phyloP scores from a whole-genome alignment of 2,888 invertebrate species.

The Acleris literana region DNA sequence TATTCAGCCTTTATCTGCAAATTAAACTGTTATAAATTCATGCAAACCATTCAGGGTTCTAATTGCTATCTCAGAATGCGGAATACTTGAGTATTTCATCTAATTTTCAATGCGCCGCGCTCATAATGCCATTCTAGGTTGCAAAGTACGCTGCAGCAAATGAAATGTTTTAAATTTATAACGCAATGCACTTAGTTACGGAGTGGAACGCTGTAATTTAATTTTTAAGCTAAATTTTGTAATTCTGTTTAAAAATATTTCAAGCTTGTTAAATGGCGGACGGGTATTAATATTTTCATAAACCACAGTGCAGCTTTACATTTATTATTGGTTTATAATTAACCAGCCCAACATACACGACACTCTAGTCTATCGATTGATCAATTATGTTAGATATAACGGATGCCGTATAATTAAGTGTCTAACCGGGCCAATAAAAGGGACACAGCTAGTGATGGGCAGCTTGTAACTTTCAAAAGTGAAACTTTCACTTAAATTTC shows the following conservation, averaged over 20 bases:
- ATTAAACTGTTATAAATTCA: conserved; percentile 34
- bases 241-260: conserved; percentile 2
- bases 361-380: too few species aligned
- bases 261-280: background rate
- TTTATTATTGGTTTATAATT: too few species aligned
- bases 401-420: too few species aligned
- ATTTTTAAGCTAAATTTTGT: conserved; percentile 2
- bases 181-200: background rate
- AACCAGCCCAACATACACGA: too few species aligned
- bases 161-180: conserved; percentile 24
- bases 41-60: conserved; percentile 19
- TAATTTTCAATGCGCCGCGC: conserved; percentile 26
- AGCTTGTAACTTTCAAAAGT: too few species aligned
- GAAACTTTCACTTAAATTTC: too few species aligned
- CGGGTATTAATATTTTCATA: background rate
- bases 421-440: too few species aligned
- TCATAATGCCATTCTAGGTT: conserved; percentile 17
- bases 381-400: too few species aligned
- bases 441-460: too few species aligned
- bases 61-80: conserved; percentile 29
- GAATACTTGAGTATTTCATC: conserved; percentile 21
- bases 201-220: background rate
- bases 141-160: conserved; percentile 18
- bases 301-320: too few species aligned
- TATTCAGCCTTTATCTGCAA: conserved; percentile 3